Evolutionary conservation across 1,140 invertebrate species (phyloP).

Genomic region (Myzus persicae): DNA sequence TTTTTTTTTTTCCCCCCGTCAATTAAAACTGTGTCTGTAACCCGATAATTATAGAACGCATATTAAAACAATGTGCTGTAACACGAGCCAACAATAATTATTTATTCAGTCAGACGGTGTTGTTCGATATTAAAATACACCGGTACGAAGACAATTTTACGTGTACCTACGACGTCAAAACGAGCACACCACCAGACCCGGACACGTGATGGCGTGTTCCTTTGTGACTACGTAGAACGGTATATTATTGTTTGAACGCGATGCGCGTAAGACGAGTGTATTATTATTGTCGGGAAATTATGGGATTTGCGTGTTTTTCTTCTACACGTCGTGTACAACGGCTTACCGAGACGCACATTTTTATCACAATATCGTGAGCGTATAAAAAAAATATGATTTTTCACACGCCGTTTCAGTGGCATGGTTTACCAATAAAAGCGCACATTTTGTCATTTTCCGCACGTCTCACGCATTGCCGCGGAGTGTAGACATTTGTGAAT

Average conservation of each 20-base stretch:
- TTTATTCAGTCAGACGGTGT: neutral
- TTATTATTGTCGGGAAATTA: constrained; percentile 7
- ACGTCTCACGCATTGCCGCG: neutral
- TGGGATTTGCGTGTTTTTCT: neutral
- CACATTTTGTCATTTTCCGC: neutral
- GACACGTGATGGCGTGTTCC: neutral
- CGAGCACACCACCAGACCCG: neutral
- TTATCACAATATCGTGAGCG: neutral
- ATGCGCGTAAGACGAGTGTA: constrained; percentile 2
- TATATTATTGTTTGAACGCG: constrained; percentile 12
- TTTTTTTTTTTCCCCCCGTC: constrained; percentile 12
- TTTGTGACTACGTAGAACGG: neutral
- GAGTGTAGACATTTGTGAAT: neutral
- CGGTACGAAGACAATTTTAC: neutral
- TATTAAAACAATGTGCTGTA: neutral
- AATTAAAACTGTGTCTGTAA: constrained; percentile 15
- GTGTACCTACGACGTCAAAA: neutral
- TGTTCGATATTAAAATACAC: constrained; percentile 10
- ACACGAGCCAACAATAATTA: constrained; percentile 18
- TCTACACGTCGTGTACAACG: neutral
- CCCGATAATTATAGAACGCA: constrained; percentile 16
- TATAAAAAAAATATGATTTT: neutral
- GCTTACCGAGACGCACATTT: neutral
- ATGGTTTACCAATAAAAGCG: neutral
- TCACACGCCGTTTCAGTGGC: neutral